Conservation (phyloP, 2,888 invertebrate species). For the Cylloceria caligata region DNA sequence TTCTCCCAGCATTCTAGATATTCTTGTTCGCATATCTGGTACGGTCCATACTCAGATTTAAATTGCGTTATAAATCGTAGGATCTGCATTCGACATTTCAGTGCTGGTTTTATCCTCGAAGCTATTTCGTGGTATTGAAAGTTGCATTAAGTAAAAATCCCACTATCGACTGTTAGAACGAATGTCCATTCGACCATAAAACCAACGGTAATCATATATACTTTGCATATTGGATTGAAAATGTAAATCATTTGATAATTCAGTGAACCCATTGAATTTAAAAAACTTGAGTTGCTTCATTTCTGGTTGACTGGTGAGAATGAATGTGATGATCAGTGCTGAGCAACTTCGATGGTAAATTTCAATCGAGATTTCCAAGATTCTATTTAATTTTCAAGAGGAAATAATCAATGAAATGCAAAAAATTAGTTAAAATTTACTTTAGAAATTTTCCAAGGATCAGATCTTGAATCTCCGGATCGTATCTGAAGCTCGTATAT, state of each 20-base stretch:
- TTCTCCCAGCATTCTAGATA: constrained; percentile 21
- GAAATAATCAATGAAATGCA: background rate
- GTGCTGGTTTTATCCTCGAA: background rate
- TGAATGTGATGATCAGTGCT: too few relatives aligned
- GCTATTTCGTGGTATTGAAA: background rate
- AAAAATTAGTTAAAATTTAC: background rate
- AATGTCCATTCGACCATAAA: constrained; percentile 2
- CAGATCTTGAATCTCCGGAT: background rate
- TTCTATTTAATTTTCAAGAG: background rate
- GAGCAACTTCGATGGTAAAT: too few relatives aligned
- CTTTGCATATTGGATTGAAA: background rate
- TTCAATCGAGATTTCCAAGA: too few relatives aligned
- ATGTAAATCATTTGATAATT: too few relatives aligned
- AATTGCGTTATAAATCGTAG: background rate
- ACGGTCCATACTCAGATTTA: background rate
- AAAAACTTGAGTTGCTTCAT: too few relatives aligned
- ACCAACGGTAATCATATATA: background rate
- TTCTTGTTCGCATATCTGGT: constrained; percentile 60
- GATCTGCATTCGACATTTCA: background rate
- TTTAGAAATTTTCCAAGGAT: background rate
- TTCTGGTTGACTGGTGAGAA: too few relatives aligned
- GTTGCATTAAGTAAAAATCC: background rate
- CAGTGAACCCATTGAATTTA: too few relatives aligned
- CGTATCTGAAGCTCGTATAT: background rate
- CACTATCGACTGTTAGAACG: background rate